Conservation (phyloP, 2,113 vertebrate species). For the Ranitomeya variabilis region DNA sequence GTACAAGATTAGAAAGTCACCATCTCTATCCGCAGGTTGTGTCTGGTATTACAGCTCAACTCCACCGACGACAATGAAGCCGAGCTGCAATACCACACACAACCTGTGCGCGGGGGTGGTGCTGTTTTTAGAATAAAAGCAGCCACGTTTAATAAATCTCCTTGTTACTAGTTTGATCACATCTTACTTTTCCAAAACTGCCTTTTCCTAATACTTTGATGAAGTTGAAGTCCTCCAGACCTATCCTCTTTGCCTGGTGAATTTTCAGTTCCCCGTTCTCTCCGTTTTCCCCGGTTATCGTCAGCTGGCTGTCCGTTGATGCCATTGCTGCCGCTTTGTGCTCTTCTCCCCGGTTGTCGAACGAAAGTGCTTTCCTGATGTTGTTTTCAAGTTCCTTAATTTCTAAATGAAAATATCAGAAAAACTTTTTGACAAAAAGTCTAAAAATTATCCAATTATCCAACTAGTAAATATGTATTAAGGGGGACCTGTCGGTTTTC, state of each 20-base stretch:
- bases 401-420: conserved; percentile 70
- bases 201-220: conserved; percentile 99
- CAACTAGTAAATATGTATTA: neutral
- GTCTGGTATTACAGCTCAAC: neutral
- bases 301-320: conserved; percentile 72
- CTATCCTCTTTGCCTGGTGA: conserved; percentile 84
- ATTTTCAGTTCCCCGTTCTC: conserved; percentile 89
- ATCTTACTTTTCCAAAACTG: conserved; percentile 94
- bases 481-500: neutral
- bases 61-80: neutral
- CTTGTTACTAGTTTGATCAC: neutral
- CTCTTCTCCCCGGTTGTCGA: conserved; percentile 89
- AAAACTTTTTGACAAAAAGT: neutral
- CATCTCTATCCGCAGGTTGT: no score
- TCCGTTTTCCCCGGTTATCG: conserved; percentile 74
- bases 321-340: conserved; percentile 79
- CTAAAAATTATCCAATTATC: no score
- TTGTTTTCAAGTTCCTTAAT: conserved; percentile 90
- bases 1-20: no score
- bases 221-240: conserved; percentile 92
- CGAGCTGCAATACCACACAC: no score
- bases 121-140: neutral
- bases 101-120: neutral
- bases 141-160: no score
- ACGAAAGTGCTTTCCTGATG: conserved; percentile 89